A percentile compares a stretch with the other conserved stretches of the same genome.
phyloP scores from a whole-genome alignment of 1,140 invertebrate genomes.

The Pseudomyrmex pallidus region DNA sequence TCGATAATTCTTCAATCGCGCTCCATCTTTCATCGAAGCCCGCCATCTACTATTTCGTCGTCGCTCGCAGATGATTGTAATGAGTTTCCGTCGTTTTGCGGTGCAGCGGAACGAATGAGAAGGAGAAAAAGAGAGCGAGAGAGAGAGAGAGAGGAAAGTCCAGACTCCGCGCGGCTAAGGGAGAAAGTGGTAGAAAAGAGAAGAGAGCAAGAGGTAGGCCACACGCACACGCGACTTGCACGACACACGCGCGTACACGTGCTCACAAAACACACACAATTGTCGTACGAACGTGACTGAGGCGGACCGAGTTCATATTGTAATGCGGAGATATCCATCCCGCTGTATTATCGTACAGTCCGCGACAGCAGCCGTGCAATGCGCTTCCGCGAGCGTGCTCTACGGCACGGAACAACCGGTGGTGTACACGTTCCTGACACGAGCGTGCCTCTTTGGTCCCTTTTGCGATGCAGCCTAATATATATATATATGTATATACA shows the following conservation, averaged over 20 bases:
- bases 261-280: slow-evolving; percentile 76
- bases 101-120: slow-evolving; percentile 41
- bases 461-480: slow-evolving; percentile 19
- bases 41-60: slow-evolving; percentile 6
- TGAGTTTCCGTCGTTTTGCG: slow-evolving; percentile 78
- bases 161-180: too few relatives aligned
- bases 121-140: slow-evolving; percentile 54
- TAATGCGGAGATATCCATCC: slow-evolving; percentile 82
- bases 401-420: slow-evolving; percentile 56
- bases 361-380: slow-evolving; percentile 69
- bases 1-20: not conserved
- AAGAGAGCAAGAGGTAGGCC: slow-evolving; percentile 77
- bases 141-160: slow-evolving; percentile 57
- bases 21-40: not conserved
- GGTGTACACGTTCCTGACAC: slow-evolving; percentile 45
- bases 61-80: slow-evolving; percentile 68
- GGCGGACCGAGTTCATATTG: slow-evolving; percentile 83
- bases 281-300: slow-evolving; percentile 83
- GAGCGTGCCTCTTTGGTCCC: slow-evolving; percentile 5
- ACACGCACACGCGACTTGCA: slow-evolving; percentile 78
- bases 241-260: slow-evolving; percentile 76
- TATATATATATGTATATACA: not conserved
- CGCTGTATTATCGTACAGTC: slow-evolving; percentile 82
- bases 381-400: slow-evolving; percentile 68
- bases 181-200: slow-evolving; percentile 69